Evolutionary conservation across 30 jellyfish, hydroid and myxozoan species (phyloP), one percentile per base, ranked within the genome.

Genomic region (Aurelia aurita): DNA sequence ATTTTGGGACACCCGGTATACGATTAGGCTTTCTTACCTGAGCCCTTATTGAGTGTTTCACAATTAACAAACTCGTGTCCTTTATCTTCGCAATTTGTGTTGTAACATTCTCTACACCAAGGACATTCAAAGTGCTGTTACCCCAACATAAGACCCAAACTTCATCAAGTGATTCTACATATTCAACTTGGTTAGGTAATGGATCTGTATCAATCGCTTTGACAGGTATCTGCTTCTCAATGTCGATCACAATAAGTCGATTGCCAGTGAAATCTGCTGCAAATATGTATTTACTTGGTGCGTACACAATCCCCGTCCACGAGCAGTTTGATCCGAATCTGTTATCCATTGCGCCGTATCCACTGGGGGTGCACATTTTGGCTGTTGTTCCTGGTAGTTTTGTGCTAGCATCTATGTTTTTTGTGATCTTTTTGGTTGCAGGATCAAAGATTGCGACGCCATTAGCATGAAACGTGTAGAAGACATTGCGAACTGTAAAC

Each of bases 81-180:
- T 31, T 43, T 14, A 71, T 27, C 7, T 71, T 22, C 5, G 55
- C 34, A 71, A 71, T 71, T 31, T 26, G 18, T 26, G 84, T 71
- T 44, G 69, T 46, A 47, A 63, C 79, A 2, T 31, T 60, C 15
- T 46, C n/a, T 22, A 12, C 65, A 15, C 91, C 91, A 66, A 82
- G 63, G 27, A 82, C 91, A 57, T 82, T 59, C 29, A 82, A 27
- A 0, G 51, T 8, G 85, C 81, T 82, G 57, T 69, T 59, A 2
- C 74, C 57, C 91, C 91, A 82, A 61, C 91, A 82, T 27, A 46
- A 39, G 23, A 82, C 60, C 91, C 91, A 82, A n/a, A 82, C 84
- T 49, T 82, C 91, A 27, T 82, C 91, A 11, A 82, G 78, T 8
- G 86, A 79, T 23, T 43, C 59, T 12, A 82, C 32, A 53, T 82